These are phyloP conservation scores for Smittia sp. DNA, from an alignment of 2,888 invertebrate species.

Conservation along the genomic window DNA sequence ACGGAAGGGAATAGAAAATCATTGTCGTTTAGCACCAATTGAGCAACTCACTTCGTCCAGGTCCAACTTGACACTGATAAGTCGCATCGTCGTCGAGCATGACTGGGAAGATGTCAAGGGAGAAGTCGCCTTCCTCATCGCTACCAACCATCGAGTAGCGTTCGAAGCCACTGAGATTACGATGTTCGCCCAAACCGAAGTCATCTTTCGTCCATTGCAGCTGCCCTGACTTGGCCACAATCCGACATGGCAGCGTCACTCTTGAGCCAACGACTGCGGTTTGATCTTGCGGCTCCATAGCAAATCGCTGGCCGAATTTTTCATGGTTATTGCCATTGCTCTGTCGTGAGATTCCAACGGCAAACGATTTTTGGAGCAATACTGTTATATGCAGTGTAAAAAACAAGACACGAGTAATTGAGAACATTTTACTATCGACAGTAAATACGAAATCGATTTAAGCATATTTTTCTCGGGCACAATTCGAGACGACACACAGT, in stretches of 20 bases:
- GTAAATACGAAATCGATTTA: conserved; percentile 12
- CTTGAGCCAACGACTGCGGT: conserved; percentile 85
- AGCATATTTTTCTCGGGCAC: conserved; percentile 22
- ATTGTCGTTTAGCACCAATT: neutral
- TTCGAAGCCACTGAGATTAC: conserved; percentile 87
- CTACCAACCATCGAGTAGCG: conserved; percentile 95
- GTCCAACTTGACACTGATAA: conserved; percentile 93
- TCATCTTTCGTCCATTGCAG: conserved; percentile 98
- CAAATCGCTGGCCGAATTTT: conserved; percentile 72
- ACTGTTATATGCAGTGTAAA: conserved; percentile 16
- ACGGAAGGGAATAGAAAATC: neutral
- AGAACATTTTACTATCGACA: conserved; percentile 38
- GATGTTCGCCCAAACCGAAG: conserved; percentile 88
- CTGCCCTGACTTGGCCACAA: conserved; percentile 82
- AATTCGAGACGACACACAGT: conserved; percentile 8
- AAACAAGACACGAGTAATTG: conserved; percentile 39
- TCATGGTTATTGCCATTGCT: conserved; percentile 26
- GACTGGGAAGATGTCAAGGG: conserved; percentile 84
- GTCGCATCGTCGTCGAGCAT: conserved; percentile 89
- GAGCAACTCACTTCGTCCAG: conserved; percentile 48
- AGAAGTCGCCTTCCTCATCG: conserved; percentile 93
- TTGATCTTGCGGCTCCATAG: conserved; percentile 88
- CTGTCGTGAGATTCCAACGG: conserved; percentile 1
- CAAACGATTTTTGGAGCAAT: neutral
- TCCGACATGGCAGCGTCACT: conserved; percentile 85